Percentiles rank a stretch among this genome's conserved stretches.
phyloP scores from a whole-genome alignment of 2,113 vertebrate species.

The Danionella cerebrum region DNA sequence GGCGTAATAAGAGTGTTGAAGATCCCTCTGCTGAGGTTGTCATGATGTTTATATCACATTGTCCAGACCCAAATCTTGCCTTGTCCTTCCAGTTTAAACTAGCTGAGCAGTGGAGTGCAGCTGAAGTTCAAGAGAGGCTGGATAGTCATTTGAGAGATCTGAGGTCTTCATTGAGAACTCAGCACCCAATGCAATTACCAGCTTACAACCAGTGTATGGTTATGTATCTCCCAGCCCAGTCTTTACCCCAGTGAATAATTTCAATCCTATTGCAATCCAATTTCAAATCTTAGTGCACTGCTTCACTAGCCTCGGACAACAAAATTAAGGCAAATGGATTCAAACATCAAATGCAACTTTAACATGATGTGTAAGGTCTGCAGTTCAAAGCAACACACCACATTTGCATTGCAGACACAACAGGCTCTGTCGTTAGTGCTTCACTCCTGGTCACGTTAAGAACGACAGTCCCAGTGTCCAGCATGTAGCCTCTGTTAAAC shows the following conservation, averaged over 20 bases:
- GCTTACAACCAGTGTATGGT: neutral
- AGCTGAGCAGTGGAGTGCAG: neutral
- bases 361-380: neutral
- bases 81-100: slow-evolving; percentile 17
- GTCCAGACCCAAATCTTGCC: slow-evolving; percentile 6
- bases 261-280: neutral
- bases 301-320: neutral
- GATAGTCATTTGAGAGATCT: neutral
- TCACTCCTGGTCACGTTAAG: neutral
- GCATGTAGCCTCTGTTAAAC: neutral
- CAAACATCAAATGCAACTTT: neutral
- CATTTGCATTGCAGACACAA: neutral
- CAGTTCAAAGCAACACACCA: neutral
- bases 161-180: neutral
- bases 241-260: neutral
- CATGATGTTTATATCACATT: slow-evolving; percentile 10
- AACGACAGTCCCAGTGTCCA: neutral
- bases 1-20: neutral
- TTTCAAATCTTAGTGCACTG: neutral
- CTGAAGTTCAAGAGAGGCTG: neutral
- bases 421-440: neutral
- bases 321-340: neutral
- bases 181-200: neutral
- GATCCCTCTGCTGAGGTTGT: neutral
- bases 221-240: neutral